Conservation (phyloP, 2,888 invertebrate species). For the Agriopis marginaria region DNA sequence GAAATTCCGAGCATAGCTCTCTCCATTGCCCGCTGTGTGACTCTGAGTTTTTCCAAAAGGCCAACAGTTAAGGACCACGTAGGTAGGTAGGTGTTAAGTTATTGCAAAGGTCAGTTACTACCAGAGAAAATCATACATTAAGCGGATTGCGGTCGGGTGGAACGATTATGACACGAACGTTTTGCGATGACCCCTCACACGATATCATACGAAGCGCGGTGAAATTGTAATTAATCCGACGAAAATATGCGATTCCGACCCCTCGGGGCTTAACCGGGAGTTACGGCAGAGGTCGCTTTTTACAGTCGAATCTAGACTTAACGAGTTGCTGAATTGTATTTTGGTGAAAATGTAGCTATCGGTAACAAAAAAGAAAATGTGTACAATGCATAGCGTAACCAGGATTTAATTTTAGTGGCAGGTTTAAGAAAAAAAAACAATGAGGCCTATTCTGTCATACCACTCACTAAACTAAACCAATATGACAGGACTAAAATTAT, state of each 20-base stretch:
- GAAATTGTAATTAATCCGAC: constrained; percentile 66
- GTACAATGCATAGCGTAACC: too few relatives aligned
- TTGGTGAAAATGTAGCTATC: neutral
- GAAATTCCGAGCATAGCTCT: too few relatives aligned
- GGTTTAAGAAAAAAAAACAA: too few relatives aligned
- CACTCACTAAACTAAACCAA: too few relatives aligned
- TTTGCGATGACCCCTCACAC: constrained; percentile 45
- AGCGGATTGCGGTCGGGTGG: constrained; percentile 41
- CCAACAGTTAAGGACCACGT: too few relatives aligned
- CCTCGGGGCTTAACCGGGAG: constrained; percentile 49
- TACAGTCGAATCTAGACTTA: neutral
- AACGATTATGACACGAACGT: constrained; percentile 47
- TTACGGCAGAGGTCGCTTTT: constrained; percentile 26
- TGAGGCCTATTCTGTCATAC: too few relatives aligned
- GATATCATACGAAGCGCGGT: constrained; percentile 52
- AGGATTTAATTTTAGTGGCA: too few relatives aligned
- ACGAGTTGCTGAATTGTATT: neutral
- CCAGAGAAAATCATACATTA: constrained; percentile 42
- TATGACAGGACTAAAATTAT: too few relatives aligned
- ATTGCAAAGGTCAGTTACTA: constrained; percentile 1
- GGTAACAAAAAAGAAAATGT: neutral
- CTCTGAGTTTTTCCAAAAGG: too few relatives aligned
- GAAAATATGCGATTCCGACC: constrained; percentile 71
- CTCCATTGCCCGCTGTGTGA: too few relatives aligned
- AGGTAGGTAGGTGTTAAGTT: too few relatives aligned